Evolutionary conservation across 2,888 invertebrate genomes (phyloP).

Genomic region (Trissonchulus latispiculum): DNA sequence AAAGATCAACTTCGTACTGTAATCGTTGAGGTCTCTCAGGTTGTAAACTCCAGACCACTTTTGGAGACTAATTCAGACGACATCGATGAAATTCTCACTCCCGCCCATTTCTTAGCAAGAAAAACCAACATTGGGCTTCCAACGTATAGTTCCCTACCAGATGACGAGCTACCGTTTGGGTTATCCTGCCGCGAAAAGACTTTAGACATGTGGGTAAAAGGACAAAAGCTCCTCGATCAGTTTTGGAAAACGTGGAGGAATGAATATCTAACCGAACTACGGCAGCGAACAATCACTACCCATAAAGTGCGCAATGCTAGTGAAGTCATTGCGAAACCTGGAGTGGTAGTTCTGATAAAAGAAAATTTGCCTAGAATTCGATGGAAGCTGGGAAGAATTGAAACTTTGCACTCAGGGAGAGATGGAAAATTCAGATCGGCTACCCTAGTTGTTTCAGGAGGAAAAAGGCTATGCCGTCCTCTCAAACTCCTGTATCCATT

Average conservation of each 20-base stretch:
- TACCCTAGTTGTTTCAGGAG: background rate
- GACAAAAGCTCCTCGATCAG: too few species aligned
- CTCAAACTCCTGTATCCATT: background rate
- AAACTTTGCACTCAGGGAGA: background rate
- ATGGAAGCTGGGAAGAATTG: background rate
- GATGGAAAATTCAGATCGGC: background rate
- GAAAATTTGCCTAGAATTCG: background rate
- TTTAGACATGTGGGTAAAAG: background rate
- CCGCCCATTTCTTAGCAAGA: background rate
- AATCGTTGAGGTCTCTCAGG: too few species aligned
- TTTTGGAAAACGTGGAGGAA: background rate
- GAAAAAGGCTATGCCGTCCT: background rate
- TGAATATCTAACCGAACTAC: background rate
- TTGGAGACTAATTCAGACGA: too few species aligned
- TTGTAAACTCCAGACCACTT: too few species aligned
- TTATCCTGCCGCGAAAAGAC: too few species aligned
- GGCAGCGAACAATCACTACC: background rate
- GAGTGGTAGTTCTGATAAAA: background rate
- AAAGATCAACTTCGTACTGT: too few species aligned
- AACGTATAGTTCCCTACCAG: background rate
- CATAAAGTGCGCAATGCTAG: background rate
- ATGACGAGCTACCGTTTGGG: too few species aligned
- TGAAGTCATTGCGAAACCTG: background rate
- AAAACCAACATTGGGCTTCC: background rate
- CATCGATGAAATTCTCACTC: background rate